Evolutionary conservation across 2,888 invertebrate species (phyloP), one percentile per base, ranked within the genome.

Genomic region (Oeneis ivallda): DNA sequence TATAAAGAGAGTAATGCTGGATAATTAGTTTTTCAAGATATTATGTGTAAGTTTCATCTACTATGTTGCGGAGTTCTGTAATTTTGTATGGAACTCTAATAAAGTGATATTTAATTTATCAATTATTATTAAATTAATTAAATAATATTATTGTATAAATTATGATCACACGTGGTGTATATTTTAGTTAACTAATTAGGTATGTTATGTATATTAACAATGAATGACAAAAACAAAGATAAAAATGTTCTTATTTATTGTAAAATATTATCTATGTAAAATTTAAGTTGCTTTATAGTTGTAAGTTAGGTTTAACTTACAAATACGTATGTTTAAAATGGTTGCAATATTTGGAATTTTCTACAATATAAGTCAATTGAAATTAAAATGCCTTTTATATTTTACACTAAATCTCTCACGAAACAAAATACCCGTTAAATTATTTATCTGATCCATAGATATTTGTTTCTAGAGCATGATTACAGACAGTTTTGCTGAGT

Each of bases 301-400:
- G 26, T 70, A 70, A 70, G 69, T 59, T 65, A 65, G 69, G 41
- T 61, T 65, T 41, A 64, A 61, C 50, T 64, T 65, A 37, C 37
- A 7, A 8, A 9, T 37, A 26, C 26, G 3, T 37, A 58, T 58
- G 49, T 63, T 62, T 60, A 41, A 68, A 67, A 65, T 67, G 65
- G 63, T 69, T 71, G 70, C 71, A 71, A 71, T 71, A 71, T 71
- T 66, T 71, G 67, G 71, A 69, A 61, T 70, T 68, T 70, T 71
- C 62, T 69, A 68, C 69, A 72, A 68, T 71, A 67, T 73, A 73
- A 67, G 73, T 74, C 70, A 73, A 73, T 74, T 73, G 65, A 71
- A 62, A 65, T 47, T 17, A 32, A 41, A 50, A 19, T 50, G 6
- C 1, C 26, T 52, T 26, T 41, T 32, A 39, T 49, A 45, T 50